A percentile compares a stretch with the other conserved stretches of the same genome.
These are phyloP conservation scores for Acromyrmex heyeri DNA, from an alignment of 1,140 invertebrate genomes.

Conservation along the genomic window DNA sequence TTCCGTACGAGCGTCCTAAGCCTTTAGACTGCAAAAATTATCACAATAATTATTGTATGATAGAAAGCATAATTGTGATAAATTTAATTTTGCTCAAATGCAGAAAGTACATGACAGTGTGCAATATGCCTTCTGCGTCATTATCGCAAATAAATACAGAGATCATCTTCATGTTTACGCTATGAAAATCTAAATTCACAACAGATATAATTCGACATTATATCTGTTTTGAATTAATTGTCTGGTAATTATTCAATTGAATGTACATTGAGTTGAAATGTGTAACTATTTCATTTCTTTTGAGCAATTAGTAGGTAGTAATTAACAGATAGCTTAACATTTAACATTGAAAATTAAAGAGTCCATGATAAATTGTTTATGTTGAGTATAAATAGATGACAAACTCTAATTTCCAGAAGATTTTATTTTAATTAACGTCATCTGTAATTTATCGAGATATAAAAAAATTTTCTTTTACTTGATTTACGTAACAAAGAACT, in stretches of 20 bases:
- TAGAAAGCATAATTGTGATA: slow-evolving; percentile 19
- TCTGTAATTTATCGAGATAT: not conserved
- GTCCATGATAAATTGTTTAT: not conserved
- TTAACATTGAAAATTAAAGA: slow-evolving; percentile 31
- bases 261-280: not conserved
- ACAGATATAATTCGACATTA: not conserved
- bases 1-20: too few species aligned
- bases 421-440: not conserved
- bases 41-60: not conserved
- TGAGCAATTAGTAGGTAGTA: not conserved
- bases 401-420: not conserved
- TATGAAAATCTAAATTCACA: not conserved
- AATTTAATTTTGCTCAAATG: not conserved
- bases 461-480: not conserved
- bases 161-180: not conserved
- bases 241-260: slow-evolving; percentile 3
- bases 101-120: not conserved
- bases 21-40: too few species aligned
- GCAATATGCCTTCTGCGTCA: not conserved
- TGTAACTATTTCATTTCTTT: slow-evolving; percentile 13
- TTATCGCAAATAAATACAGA: not conserved
- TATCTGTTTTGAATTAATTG: not conserved
- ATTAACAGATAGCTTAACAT: not conserved
- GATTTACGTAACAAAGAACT: not conserved
- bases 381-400: not conserved